Conservation (phyloP, 2,797 vertebrate genomes). For the Sebastes nivosus region DNA sequence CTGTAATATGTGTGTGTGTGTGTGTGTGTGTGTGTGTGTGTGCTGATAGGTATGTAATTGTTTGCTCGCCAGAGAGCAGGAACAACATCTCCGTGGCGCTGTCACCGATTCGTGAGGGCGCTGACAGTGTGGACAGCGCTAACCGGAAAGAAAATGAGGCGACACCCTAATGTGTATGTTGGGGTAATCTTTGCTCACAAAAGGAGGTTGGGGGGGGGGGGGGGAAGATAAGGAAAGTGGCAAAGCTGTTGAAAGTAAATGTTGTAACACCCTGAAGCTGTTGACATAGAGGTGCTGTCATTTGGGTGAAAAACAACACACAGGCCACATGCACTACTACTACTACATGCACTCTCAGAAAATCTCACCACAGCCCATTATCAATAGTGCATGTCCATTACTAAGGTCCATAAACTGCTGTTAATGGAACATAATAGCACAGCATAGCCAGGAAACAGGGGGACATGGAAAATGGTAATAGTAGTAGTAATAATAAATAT, state of each 20-base stretch:
- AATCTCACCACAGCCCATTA: slow-evolving; percentile 36
- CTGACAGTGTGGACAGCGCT: not conserved
- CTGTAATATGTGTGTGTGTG: not conserved
- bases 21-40: not conserved
- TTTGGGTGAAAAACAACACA: not conserved
- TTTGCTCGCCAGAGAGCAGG: not conserved
- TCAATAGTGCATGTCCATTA: slow-evolving; percentile 44
- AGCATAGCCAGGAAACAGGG: not conserved
- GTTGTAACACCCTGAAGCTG: not conserved
- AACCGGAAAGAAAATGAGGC: not conserved
- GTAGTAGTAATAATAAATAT: too few relatives aligned
- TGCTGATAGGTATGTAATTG: not conserved
- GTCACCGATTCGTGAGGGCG: not conserved
- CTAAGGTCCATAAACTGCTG: slow-evolving; percentile 52
- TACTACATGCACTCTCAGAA: slow-evolving; percentile 10
- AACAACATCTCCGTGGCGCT: not conserved
- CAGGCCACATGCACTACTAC: not conserved
- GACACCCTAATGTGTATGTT: not conserved
- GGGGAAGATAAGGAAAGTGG: not conserved
- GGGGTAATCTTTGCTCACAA: slow-evolving; percentile 2
- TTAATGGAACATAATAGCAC: slow-evolving; percentile 43
- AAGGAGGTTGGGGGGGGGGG: fast-evolving
- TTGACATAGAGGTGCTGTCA: not conserved
- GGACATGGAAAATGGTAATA: not conserved
- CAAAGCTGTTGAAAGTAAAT: slow-evolving; percentile 3